These are phyloP conservation scores for Felis catus DNA, from an alignment of 2,113 vertebrate species.

Conservation along the genomic window F.catus_Fca126_mat1.0 CM031414.1:26984001-26984500, in stretches of 20 bases:
- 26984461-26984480: too few species aligned
- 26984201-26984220: background rate
- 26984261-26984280: too few species aligned
- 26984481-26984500: too few species aligned
- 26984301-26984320: too few species aligned
- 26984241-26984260: too few species aligned
- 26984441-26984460: background rate
- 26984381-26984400: too few species aligned
- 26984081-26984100: background rate
- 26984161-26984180: background rate
- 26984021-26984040: background rate
- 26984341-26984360: too few species aligned
- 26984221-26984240: too few species aligned
- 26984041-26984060: background rate
- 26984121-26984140: conserved; percentile 19
- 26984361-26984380: too few species aligned
- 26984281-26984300: too few species aligned
- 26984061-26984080: background rate
- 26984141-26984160: background rate
- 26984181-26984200: background rate
- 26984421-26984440: conserved; percentile 30
- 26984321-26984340: too few species aligned
- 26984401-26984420: background rate
- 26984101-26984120: background rate
- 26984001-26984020: background rate